phyloP scores from a whole-genome alignment of 1,140 invertebrate genomes.

The Apocrypta bakeri region DNA sequence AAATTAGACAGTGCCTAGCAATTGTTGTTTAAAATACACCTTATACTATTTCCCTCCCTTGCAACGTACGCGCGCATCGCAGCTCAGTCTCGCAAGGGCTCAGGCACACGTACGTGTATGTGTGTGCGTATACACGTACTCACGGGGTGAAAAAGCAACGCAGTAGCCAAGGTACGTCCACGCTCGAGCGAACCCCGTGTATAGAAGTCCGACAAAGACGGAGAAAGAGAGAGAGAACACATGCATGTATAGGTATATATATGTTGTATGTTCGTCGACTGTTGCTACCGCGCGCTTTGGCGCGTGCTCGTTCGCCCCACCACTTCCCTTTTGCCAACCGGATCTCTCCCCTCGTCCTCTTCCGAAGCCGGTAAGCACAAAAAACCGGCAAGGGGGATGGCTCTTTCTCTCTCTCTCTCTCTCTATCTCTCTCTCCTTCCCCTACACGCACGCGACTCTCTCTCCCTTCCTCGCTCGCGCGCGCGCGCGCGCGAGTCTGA shows the following conservation, averaged over 20 bases:
- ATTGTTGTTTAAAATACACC: constrained; percentile 46
- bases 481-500: constrained; percentile 54
- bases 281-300: constrained; percentile 62
- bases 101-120: constrained; percentile 16
- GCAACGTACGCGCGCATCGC: neutral
- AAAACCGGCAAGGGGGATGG: constrained; percentile 2
- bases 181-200: constrained; percentile 3
- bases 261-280: constrained; percentile 53
- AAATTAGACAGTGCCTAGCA: constrained; percentile 33
- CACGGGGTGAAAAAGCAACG: neutral
- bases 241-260: too few species aligned
- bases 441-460: constrained; percentile 51
- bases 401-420: constrained; percentile 9
- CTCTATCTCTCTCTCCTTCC: constrained; percentile 12
- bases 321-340: constrained; percentile 49
- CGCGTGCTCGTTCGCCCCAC: constrained; percentile 73
- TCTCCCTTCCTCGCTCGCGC: constrained; percentile 28
- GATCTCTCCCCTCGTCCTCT: constrained; percentile 32
- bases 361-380: neutral
- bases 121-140: too few species aligned
- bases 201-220: neutral
- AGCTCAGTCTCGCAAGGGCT: constrained; percentile 24
- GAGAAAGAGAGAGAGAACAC: too few species aligned
- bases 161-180: neutral
- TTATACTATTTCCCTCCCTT: constrained; percentile 24